phyloP scores from a whole-genome alignment of 2,797 vertebrate species.

The Fratercula arctica region DNA sequence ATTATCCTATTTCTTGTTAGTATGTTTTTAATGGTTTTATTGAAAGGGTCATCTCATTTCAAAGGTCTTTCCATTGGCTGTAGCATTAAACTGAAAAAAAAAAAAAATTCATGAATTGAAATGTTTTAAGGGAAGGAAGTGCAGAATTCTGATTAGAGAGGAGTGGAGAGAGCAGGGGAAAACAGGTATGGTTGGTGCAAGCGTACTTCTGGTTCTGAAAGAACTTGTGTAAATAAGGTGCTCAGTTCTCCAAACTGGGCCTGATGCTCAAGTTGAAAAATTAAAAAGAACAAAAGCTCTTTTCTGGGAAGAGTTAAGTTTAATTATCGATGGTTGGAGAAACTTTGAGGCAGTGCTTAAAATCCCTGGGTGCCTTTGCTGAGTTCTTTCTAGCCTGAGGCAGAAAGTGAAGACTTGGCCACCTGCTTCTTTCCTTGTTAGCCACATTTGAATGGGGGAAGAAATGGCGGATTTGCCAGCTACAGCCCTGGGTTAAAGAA shows the following conservation, averaged over 20 bases:
- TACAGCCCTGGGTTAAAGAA: not conserved
- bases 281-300: not conserved
- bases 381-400: not conserved
- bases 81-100: not conserved
- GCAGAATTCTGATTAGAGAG: not conserved
- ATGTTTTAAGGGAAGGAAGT: not conserved
- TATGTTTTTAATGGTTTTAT: not conserved
- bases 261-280: not conserved
- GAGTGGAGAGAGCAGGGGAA: not conserved
- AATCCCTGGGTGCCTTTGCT: not conserved
- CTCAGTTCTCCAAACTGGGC: not conserved
- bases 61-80: not conserved
- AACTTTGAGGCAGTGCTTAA: not conserved
- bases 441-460: not conserved
- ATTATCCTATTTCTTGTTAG: not conserved
- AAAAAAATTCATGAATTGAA: fast-evolving
- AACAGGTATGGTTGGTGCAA: not conserved
- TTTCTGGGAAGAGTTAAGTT: not conserved
- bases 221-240: not conserved
- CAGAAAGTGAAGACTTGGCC: not conserved
- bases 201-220: not conserved
- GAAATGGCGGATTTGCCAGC: not conserved
- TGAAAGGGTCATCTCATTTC: not conserved
- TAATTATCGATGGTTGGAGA: not conserved
- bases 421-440: not conserved